Evolutionary conservation across 2,888 invertebrate genomes (phyloP), one percentile per base, ranked within the genome.

Genomic region (Timandra comae): DNA sequence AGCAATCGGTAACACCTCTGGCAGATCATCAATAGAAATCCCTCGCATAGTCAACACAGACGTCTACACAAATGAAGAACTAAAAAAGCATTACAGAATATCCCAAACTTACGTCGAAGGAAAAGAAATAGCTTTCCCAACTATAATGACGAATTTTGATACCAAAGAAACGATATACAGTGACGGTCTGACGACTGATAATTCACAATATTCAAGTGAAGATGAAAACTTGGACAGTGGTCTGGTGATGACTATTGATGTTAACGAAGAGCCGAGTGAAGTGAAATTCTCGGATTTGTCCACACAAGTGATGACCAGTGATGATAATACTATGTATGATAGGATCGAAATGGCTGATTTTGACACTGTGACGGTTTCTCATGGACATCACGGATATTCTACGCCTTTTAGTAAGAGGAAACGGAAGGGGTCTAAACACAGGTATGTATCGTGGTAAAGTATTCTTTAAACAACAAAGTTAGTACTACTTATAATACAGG

Each of bases 41-140:
- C 80, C 81, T 7, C 65, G 62, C 16, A 75, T 85, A 0, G 66
- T 47, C 0, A 49, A 79, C 45, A 75, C 80, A 6, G 82, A 84
- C 5, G 84, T 85, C 0, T 85, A 85, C 38, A 58, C 63, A 0
- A 85, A 85, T 29, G 84, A 84, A 46, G 82, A 85, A 42, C 41
- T 81, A 0, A 82, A 79, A 37, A 81, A 79, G 42, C 78, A 84
- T 1, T 80, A 68, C 35, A 59, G 84, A 30, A 82, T 84, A 37
- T 82, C 80, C 0, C 84, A 84, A 52, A 78, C 75, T 0, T 81
- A 81, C 23, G 81, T 84, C 0, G 85, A 85, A 66, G 84, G 84
- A 0, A 81, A 72, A 40, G 82, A 84, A 52, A 80, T 84, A 1
- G 46, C 64, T 0, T 82, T 82, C 10, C 70, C 75, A 1, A 52